These are phyloP conservation scores for Acropternis orthonyx DNA, from an alignment of 2,797 vertebrate species.

Conservation along the genomic window DNA sequence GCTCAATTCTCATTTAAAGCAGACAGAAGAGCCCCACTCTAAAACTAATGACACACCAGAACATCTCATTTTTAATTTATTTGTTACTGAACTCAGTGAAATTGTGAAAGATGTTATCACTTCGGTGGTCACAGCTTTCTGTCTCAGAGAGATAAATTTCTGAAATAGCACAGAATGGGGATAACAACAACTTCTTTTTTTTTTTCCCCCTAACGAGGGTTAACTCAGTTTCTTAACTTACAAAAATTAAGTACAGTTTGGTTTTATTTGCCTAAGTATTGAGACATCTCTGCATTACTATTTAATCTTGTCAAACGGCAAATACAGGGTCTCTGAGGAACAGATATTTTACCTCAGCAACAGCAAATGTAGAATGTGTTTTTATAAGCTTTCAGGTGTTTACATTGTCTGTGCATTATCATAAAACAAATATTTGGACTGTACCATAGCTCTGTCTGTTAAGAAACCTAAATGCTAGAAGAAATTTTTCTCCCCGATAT, in stretches of 20 bases:
- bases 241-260: background rate
- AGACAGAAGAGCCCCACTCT: background rate
- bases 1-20: background rate
- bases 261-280: background rate
- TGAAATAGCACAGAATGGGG: background rate
- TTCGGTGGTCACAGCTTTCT: background rate
- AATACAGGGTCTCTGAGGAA: background rate
- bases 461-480: constrained; percentile 44
- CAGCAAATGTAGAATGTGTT: constrained; percentile 38
- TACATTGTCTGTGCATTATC: constrained; percentile 61
- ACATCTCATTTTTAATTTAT: background rate
- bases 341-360: constrained; percentile 41
- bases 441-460: constrained; percentile 37
- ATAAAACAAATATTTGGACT: constrained; percentile 57
- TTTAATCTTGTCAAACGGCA: constrained; percentile 43
- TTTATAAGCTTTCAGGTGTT: constrained; percentile 54
- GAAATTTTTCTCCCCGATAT: constrained; percentile 24
- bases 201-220: background rate
- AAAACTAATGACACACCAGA: background rate
- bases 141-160: background rate
- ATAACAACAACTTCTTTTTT: background rate
- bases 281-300: constrained; percentile 20
- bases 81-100: background rate
- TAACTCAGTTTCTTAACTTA: background rate
- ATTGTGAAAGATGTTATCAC: background rate